A percentile compares a stretch with the other conserved stretches of the same genome.
These are phyloP conservation scores for Homarus americanus DNA, from an alignment of 1,140 invertebrate genomes.

Conservation along the genomic window DNA sequence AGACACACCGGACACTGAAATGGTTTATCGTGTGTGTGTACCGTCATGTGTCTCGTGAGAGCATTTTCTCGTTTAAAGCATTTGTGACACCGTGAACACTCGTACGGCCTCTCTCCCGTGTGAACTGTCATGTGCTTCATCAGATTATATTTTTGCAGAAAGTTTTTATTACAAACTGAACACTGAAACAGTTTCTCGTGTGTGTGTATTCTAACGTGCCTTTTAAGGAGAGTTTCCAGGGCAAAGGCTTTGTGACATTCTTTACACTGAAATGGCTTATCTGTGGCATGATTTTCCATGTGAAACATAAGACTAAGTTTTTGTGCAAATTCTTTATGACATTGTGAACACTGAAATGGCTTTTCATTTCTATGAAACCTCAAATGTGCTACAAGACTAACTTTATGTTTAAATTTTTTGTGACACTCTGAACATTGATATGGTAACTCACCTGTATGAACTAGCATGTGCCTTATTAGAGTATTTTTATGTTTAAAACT, in stretches of 20 bases:
- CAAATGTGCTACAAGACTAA: neutral
- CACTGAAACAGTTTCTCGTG: neutral
- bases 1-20: conserved; percentile 1
- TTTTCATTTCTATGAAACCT: neutral
- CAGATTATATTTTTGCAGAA: neutral
- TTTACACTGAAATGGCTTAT: neutral
- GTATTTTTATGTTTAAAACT: neutral
- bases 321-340: neutral
- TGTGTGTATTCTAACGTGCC: neutral
- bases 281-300: neutral
- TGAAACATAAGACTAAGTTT: neutral
- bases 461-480: neutral
- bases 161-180: neutral
- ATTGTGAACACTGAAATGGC: neutral
- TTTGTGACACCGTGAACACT: neutral
- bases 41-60: neutral
- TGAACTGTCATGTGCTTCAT: neutral
- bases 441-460: neutral
- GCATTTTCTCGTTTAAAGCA: neutral
- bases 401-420: neutral
- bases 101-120: neutral
- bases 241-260: neutral
- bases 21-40: neutral
- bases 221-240: neutral
- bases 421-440: neutral